Conservation (phyloP, 2,888 invertebrate genomes). For the Acanthoscelides obtectus region DNA sequence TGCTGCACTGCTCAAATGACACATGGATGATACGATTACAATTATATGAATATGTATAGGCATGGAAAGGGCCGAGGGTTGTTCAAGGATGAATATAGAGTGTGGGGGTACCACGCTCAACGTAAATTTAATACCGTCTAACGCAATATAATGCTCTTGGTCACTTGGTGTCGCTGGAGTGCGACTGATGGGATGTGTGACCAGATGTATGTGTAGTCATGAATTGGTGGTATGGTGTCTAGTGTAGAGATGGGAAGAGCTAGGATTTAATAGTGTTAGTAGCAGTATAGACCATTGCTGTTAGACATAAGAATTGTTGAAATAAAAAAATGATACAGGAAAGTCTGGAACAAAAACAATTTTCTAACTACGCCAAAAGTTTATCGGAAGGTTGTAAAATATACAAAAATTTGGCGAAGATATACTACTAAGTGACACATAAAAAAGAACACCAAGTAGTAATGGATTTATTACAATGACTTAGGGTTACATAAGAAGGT, state of each 20-base stretch:
- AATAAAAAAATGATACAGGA: too few species aligned
- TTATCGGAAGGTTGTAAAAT: too few species aligned
- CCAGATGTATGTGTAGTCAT: neutral
- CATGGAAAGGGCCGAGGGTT: slow-evolving; percentile 20
- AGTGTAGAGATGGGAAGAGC: neutral
- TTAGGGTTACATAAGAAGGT: too few species aligned
- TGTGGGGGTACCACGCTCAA: neutral
- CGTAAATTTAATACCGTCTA: slow-evolving; percentile 28
- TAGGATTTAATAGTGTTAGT: too few species aligned
- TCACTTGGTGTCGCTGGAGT: slow-evolving; percentile 16
- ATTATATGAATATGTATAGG: slow-evolving; percentile 45
- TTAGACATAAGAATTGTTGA: too few species aligned
- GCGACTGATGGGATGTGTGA: neutral
- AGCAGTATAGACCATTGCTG: too few species aligned
- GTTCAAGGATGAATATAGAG: neutral
- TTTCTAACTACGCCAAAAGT: too few species aligned
- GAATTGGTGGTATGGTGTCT: neutral
- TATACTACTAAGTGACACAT: too few species aligned
- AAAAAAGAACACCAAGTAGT: too few species aligned
- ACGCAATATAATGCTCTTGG: slow-evolving; percentile 25
- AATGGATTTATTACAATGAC: too few species aligned
- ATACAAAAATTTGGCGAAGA: too few species aligned
- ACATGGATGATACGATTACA: slow-evolving; percentile 48
- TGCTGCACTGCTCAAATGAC: slow-evolving; percentile 46
- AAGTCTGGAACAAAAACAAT: too few species aligned